Base-by-base conservation (phyloP, 1,140 invertebrate species). In the Drosophila asahinai region DNA sequence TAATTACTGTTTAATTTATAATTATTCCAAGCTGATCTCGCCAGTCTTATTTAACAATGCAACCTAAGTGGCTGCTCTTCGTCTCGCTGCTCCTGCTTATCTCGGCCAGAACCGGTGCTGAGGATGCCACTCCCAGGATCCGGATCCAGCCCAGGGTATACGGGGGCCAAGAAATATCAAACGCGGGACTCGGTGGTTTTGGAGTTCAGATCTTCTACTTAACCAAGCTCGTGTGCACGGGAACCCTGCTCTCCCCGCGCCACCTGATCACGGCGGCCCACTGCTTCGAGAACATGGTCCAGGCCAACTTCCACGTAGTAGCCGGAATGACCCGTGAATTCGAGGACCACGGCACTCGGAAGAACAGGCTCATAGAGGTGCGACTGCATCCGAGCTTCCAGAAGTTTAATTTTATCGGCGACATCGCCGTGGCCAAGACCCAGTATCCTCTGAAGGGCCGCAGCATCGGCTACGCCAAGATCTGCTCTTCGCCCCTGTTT, bases 241-340 rank as follows among this genome's bases (percentile, higher is more conserved):
- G 73, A 27, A 63, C 36, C 11, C 17, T 84, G 2, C 9, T 81
- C 6, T 62, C 48, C 17, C 4, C 11, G 3, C 43, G 49, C 15
- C 73, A 80, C 17, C 22, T 84, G 8, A 12, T 84, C 0, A 59
- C 67, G 0, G 30, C 81, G 5, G 81, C 77, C 0, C 81, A 84
- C 30, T 84, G 81, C 14, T 64, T 84, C 33, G 45, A 58, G 6
- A 12, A 51, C 9, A 22, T 22, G 33, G 7, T n/a, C 0, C 17
- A 33, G 12, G 6, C 11, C 1, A 36, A 62, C 0, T 58, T 67
- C 48, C 43, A 68, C 14, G 73, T 68, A 6, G 22, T 80, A 2
- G 54, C 47, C 9, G 81, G 77, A n/a, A 40, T 40, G 22, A 52
- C 80, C 1, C 0, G 1, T 2, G 17, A 25, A 17, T 42, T 33